phyloP scores from a whole-genome alignment of 2,888 invertebrate genomes.

The Sphaerophoria rueppellii region DNA sequence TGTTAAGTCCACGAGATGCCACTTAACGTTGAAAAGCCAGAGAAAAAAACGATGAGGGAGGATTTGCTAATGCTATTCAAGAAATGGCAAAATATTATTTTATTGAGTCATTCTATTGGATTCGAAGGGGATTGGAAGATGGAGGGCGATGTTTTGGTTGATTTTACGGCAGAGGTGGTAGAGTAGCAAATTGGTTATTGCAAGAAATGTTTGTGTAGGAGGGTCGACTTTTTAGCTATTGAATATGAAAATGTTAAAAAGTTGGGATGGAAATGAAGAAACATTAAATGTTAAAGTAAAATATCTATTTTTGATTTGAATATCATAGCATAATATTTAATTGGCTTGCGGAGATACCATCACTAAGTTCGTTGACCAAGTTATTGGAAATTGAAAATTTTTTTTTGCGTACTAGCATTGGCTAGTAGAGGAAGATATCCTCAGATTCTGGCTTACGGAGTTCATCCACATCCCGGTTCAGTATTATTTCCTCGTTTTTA shows the following conservation, averaged over 20 bases:
- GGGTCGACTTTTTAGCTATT: slow-evolving; percentile 9
- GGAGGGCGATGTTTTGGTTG: slow-evolving; percentile 52
- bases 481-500: too few relatives aligned
- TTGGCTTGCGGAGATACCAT: too few relatives aligned
- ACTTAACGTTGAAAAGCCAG: slow-evolving; percentile 63
- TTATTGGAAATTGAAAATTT: too few relatives aligned
- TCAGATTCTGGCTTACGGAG: too few relatives aligned
- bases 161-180: slow-evolving; percentile 65
- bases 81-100: slow-evolving; percentile 72
- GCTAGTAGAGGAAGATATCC: too few relatives aligned
- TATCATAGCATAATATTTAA: too few relatives aligned
- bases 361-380: too few relatives aligned
- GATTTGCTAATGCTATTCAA: slow-evolving; percentile 64
- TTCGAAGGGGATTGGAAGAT: slow-evolving; percentile 19
- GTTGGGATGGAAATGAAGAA: too few relatives aligned
- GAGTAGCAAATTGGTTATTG: slow-evolving; percentile 67
- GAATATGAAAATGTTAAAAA: background rate
- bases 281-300: too few relatives aligned
- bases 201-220: slow-evolving; percentile 15
- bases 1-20: slow-evolving; percentile 60
- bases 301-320: too few relatives aligned
- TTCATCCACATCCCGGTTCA: too few relatives aligned
- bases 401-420: too few relatives aligned
- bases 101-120: slow-evolving; percentile 68
- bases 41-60: slow-evolving; percentile 30